Base-by-base conservation (phyloP, 2,888 invertebrate genomes). In the Eurytoma californica region DNA sequence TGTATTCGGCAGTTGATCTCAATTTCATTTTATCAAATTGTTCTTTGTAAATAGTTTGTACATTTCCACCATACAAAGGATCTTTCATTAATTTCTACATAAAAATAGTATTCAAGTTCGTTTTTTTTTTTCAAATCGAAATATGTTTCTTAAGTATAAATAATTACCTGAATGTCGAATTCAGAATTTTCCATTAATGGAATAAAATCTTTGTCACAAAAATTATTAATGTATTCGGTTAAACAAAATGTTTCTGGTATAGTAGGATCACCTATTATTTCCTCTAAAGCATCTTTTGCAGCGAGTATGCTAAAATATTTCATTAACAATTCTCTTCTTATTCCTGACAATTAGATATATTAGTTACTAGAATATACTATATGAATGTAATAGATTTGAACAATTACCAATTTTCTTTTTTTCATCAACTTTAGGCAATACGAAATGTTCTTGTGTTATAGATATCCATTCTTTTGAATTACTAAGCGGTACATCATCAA, bases 261-360 rank as follows among this genome's bases (percentile, higher is more conserved):
- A 60, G 68, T 63, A 51, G 70, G 57, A 65, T 81, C 73, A 14
- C 66, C 76, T 65, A 79, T 68, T 12, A 82, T 79, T 79, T 82
- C 79, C 13, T 82, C 74, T 69, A 76, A 76, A 72, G 58, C 77
- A 67, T 82, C 80, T 81, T 83, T 77, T 53, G 73, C 66, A 80
- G 82, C 82, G 30, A 57, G 69, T 53, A 82, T 58, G 72, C 81
- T 67, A 77, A 83, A 82, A 82, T 78, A 82, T 72, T 82, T 82
- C 81, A 80, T 82, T 74, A 83, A 65, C 74, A 83, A 79, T 77
- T 82, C 78, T 79, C 78, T 82, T 75, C 82, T 77, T 79, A 75
- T 81, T 60, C 83, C 83, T 83, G 60, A 65, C 20, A 78, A 70
- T 74, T 14, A 72, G 53, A 60, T 70, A 39, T 67, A 61, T 72